A percentile compares a stretch with the other conserved stretches of the same genome.
phyloP scores from a whole-genome alignment of 2,113 vertebrate species.

The Butorides virescens region DNA sequence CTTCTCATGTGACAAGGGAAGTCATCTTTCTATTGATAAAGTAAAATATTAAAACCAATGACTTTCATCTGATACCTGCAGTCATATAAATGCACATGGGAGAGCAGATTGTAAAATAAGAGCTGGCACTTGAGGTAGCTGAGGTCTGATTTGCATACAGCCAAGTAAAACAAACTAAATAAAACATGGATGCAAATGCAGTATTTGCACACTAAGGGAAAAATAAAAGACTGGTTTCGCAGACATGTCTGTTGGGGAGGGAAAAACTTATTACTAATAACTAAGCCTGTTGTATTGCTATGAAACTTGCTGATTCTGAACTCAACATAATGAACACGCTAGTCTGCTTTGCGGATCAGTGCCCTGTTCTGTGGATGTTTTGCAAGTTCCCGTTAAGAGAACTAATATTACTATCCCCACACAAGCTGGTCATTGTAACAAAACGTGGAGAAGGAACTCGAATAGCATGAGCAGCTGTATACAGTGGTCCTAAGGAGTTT shows the following conservation, averaged over 20 bases:
- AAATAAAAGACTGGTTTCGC: background rate
- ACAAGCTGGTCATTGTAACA: background rate
- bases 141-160: conserved; percentile 5
- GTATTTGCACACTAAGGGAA: background rate
- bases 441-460: background rate
- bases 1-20: background rate
- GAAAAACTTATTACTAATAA: background rate
- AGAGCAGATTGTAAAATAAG: conserved; percentile 14
- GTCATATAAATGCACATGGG: background rate
- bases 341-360: background rate
- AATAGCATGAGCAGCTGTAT: background rate
- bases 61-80: conserved; percentile 14
- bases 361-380: background rate
- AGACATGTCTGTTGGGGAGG: background rate
- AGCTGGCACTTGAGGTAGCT: background rate
- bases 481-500: background rate
- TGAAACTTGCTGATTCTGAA: background rate
- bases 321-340: background rate
- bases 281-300: background rate
- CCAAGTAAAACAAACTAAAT: conserved; percentile 14
- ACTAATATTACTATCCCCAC: background rate
- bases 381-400: background rate
- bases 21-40: conserved; percentile 20
- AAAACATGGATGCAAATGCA: background rate
- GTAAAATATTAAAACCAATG: conserved; percentile 25